A percentile compares a stretch with the other conserved stretches of the same genome.
phyloP scores from a whole-genome alignment of 2,797 vertebrate genomes.

The Poecile montanus region DNA sequence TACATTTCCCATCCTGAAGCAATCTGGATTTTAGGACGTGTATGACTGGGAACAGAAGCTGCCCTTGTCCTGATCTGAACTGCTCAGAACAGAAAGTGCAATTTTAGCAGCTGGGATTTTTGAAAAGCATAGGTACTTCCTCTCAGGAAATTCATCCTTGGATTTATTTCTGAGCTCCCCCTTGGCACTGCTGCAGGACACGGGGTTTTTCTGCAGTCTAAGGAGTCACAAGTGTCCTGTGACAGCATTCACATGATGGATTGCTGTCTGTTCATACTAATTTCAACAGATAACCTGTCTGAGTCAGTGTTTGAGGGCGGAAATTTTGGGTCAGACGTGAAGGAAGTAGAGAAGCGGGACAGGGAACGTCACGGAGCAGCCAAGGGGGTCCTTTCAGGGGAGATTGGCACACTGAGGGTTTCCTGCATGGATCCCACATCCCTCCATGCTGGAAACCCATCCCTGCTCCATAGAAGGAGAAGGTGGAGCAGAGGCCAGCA shows the following conservation, averaged over 20 bases:
- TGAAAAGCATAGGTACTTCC: not conserved
- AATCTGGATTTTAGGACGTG: not conserved
- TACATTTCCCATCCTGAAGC: not conserved
- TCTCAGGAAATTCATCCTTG: not conserved
- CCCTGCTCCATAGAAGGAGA: not conserved
- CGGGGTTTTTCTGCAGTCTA: not conserved
- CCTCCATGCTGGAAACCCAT: not conserved
- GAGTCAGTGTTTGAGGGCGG: not conserved
- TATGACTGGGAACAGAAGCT: not conserved
- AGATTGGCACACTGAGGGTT: not conserved
- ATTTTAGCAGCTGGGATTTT: not conserved
- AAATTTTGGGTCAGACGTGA: not conserved
- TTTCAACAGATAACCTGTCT: not conserved
- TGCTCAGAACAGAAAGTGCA: not conserved
- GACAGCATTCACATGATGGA: not conserved
- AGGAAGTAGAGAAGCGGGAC: not conserved
- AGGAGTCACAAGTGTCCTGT: not conserved
- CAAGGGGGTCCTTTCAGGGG: rapidly evolving
- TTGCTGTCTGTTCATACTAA: not conserved
- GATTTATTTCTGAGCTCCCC: not conserved
- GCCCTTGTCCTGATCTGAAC: constrained; percentile 10
- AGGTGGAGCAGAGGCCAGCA: not conserved
- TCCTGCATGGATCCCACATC: not conserved
- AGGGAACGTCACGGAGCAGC: not conserved
- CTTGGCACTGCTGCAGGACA: not conserved